Evolutionary conservation across 1,140 invertebrate species (phyloP).

Genomic region (Archivesica marissinica): DNA sequence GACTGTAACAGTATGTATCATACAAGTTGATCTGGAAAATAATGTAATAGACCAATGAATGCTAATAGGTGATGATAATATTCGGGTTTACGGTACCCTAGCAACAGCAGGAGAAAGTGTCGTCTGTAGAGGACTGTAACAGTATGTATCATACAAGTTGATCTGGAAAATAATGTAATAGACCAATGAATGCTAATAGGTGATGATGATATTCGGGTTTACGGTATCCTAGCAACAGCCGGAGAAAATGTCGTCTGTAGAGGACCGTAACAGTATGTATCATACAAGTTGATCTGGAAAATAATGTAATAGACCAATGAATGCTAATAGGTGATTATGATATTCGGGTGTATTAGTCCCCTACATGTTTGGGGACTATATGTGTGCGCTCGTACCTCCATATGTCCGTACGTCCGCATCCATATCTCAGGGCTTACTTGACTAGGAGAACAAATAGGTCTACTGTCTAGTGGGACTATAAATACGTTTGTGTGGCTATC

Average conservation of each 20-base stretch:
- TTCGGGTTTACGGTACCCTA: not conserved
- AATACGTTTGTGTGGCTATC: too few species aligned
- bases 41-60: not conserved
- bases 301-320: not conserved
- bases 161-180: not conserved
- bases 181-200: not conserved
- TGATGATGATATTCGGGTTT: not conserved
- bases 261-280: conserved; percentile 71
- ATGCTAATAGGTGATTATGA: not conserved
- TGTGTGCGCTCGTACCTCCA: too few species aligned
- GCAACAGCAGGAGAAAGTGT: not conserved
- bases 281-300: conserved; percentile 71
- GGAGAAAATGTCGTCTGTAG: conserved; percentile 69
- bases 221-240: conserved; percentile 64
- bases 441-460: too few species aligned
- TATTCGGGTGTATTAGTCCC: not conserved
- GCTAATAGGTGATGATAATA: not conserved
- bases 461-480: too few species aligned
- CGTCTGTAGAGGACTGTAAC: not conserved
- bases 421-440: too few species aligned
- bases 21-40: conserved; percentile 69
- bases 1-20: conserved; percentile 71
- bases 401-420: too few species aligned
- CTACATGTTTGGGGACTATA: too few species aligned
- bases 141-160: not conserved